Base-by-base conservation (phyloP, 2,797 vertebrate species). In the Melanotaenia parkinsoni region DNA sequence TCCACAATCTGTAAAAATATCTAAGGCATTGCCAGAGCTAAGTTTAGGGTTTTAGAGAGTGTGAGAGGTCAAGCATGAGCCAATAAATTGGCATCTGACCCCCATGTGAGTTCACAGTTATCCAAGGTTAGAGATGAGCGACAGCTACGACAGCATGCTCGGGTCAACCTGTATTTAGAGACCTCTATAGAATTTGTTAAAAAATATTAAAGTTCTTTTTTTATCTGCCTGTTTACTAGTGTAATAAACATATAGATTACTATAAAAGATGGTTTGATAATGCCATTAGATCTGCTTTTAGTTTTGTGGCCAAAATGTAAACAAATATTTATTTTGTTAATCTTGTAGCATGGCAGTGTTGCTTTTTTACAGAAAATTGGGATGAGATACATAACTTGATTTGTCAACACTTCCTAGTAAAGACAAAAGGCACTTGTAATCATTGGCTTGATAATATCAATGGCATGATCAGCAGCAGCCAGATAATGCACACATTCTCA, bases 31-130 rank as follows among this genome's bases (percentile, higher is more conserved):
- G 45, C 70, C 45, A 38, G 57, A 58, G 80, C 91, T 92, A 91
- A 89, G 79, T 90, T 92, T 93, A 90, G 90, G 60, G 22, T 67
- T 66, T 61, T 79, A 83, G 92, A 89, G 86, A 85, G 77, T 93
- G 91, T 91, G 90, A 93, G 80, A 89, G 89, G 89, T 91, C 82
- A 87, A 74, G 74, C 62, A 77, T 10, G 68, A 87, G 70, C 77
- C 86, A 63, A 9, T 67, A 74, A 84, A 78, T 79, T 82, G 72
- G 75, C 60, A 77, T 64, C 74, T 86, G 83, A 92, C 79, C 83
- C 79, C 58, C 61, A 64, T 4, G 4, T 43, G 38, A 85, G 83
- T 68, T 84, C 73, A 60, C 66, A 70, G 16, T 79, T 72, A 71
- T 32, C 18, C 18, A 37, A 76, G 66, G 74, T 82, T 81, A 76